Evolutionary conservation across 2,113 vertebrate species (phyloP).

Genomic region (Silurus glanis): DNA sequence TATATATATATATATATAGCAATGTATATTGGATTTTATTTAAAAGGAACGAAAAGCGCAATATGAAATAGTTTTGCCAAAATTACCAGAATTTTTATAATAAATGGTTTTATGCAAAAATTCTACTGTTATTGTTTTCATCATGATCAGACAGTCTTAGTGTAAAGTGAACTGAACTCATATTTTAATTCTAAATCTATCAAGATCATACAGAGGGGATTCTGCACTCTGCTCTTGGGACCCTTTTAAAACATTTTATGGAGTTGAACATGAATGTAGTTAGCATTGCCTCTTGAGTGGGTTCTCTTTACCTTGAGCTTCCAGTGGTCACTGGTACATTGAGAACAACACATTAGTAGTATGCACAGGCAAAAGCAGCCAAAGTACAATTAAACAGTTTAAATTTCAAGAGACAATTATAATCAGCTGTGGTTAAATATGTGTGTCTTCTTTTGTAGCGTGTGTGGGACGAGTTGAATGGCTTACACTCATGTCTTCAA

Average conservation of each 20-base stretch:
- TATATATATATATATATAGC: too few species aligned
- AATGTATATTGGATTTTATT: neutral
- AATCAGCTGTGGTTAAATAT: neutral
- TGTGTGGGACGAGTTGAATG: slow-evolving; percentile 86
- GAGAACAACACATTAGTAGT: neutral
- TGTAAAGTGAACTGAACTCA: neutral
- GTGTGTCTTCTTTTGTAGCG: slow-evolving; percentile 66
- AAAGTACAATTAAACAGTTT: neutral
- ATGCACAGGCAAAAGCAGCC: neutral
- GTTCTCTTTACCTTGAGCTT: neutral
- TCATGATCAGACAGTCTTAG: neutral
- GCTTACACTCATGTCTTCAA: slow-evolving; percentile 82
- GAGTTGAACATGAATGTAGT: neutral
- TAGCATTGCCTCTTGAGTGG: neutral
- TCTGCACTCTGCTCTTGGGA: neutral
- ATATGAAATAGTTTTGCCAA: neutral
- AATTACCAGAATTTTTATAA: neutral
- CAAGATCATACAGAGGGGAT: neutral
- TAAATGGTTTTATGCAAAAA: neutral
- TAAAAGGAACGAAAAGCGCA: neutral
- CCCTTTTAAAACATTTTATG: too few species aligned
- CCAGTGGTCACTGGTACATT: neutral
- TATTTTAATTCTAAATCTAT: neutral
- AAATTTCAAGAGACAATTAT: neutral
- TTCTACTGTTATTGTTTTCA: neutral